A percentile compares a stretch with the other conserved stretches of the same genome.
These are phyloP conservation scores for Synanceia verrucosa DNA, from an alignment of 2,797 vertebrate genomes.

Conservation along the genomic window DNA sequence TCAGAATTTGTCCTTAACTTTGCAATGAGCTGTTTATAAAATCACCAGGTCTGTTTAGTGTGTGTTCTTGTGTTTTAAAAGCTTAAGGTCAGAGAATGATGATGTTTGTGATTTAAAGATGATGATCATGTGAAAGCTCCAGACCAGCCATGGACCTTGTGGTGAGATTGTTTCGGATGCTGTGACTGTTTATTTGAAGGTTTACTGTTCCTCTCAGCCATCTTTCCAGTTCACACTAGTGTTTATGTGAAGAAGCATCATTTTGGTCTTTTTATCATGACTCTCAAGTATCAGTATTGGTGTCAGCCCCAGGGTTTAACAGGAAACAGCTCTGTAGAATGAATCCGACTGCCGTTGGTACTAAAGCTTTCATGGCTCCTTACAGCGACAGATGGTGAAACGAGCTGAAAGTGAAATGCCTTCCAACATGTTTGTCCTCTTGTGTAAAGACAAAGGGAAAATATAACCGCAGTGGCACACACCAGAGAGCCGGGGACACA, in stretches of 20 bases:
- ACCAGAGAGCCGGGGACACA: background rate
- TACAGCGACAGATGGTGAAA: constrained; percentile 24
- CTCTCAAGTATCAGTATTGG: background rate
- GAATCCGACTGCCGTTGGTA: background rate
- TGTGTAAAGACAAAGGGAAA: constrained; percentile 32
- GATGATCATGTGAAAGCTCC: background rate
- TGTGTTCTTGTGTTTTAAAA: too few species aligned
- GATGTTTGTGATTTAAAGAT: background rate
- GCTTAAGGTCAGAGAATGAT: background rate
- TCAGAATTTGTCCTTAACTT: too few species aligned
- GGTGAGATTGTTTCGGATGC: background rate
- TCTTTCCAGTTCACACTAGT: background rate
- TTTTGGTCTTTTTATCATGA: background rate
- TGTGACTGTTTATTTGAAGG: background rate
- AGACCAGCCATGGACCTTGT: background rate
- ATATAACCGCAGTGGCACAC: constrained; percentile 11
- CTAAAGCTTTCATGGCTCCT: constrained; percentile 1
- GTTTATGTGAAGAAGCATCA: background rate
- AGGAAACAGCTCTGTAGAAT: background rate
- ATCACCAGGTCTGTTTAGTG: too few species aligned
- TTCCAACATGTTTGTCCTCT: constrained; percentile 19
- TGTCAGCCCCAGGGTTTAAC: background rate
- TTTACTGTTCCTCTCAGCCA: background rate
- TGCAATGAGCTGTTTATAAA: too few species aligned
- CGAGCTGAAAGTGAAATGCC: constrained; percentile 1